These are phyloP conservation scores for Micromys minutus DNA, from an alignment of 2,113 vertebrate genomes.

Conservation along the genomic window DNA sequence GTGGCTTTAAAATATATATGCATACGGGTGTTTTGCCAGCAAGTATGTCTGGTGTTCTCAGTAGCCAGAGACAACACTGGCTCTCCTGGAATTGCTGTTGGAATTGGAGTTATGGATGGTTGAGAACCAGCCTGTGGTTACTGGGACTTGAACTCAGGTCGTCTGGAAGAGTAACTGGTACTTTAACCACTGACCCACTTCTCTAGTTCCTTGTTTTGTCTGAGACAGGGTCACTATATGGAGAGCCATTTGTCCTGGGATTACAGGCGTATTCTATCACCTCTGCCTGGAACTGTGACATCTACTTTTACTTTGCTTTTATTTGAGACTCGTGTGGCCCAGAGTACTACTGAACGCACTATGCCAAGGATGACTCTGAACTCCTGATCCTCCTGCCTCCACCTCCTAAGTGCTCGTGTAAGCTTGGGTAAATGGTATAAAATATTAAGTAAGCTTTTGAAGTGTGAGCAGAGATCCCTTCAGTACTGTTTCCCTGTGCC, in stretches of 20 bases:
- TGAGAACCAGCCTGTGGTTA: background rate
- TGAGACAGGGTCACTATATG: background rate
- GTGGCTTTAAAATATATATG: background rate
- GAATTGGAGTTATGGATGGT: background rate
- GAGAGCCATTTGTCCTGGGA: background rate
- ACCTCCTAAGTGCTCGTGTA: background rate
- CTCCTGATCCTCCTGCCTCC: background rate
- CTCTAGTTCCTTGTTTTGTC: background rate
- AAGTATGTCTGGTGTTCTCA: background rate
- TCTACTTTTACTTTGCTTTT: background rate
- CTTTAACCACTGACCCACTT: background rate
- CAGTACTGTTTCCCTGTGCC: background rate
- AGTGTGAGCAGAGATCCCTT: background rate
- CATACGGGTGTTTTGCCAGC: background rate
- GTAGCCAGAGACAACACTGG: background rate
- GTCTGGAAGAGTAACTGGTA: background rate
- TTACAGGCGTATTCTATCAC: too few relatives aligned
- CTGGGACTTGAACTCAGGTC: background rate
- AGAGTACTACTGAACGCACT: too few relatives aligned
- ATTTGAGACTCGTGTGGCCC: background rate
- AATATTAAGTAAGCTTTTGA: background rate
- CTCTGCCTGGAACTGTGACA: background rate
- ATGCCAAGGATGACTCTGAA: background rate
- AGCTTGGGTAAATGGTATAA: too few relatives aligned
- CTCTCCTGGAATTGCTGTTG: too few relatives aligned